Evolutionary conservation across 2,888 invertebrate genomes (phyloP), one percentile per base, ranked within the genome.

Genomic region (Nymphalis urticae): DNA sequence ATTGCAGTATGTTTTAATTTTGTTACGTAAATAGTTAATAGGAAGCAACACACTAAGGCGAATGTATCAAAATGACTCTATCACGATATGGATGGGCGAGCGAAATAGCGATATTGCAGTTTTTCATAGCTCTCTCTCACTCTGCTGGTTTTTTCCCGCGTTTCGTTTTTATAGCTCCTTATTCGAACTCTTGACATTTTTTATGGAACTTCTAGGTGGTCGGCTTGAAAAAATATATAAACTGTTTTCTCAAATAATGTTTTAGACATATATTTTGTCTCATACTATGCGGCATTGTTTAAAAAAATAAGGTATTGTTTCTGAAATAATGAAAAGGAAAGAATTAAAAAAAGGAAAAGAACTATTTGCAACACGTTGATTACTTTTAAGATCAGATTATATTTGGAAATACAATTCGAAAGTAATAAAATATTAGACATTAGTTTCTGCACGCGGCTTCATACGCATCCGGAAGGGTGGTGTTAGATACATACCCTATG

Each of bases 31-130:
- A 66, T 19, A 48, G 27, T 2, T 8, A 16, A 19, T 48, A 50
- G 64, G 53, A 47, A 48, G 1, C 21, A 24, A 21, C 47, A 50
- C 62, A 69, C 19, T 71, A 75, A 64, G 68, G 66, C 65, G 3
- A 70, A 88, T 87, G 85, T 83, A 90, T 87, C 88, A 90, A 90
- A 77, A 79, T 72, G 66, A 75, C 78, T 81, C 84, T 84, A 85
- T 79, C 77, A 79, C 76, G 89, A 73, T 32, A n/a, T n/a, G 85
- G 73, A 19, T 56, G 61, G 21, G 54, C 21, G 84, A 91, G 75
- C 70, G 85, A 80, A 90, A 90, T 72, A 73, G 83, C 72, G 68
- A 79, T 77, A 85, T 73, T 80, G 82, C 82, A 85, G 83, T 88
- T 89, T 89, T 89, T 88, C 87, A 84, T 81, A 75, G 82, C 80